Evolutionary conservation across 2,888 invertebrate species (phyloP).

Genomic region (Caenorhabditis drosophilae): DNA sequence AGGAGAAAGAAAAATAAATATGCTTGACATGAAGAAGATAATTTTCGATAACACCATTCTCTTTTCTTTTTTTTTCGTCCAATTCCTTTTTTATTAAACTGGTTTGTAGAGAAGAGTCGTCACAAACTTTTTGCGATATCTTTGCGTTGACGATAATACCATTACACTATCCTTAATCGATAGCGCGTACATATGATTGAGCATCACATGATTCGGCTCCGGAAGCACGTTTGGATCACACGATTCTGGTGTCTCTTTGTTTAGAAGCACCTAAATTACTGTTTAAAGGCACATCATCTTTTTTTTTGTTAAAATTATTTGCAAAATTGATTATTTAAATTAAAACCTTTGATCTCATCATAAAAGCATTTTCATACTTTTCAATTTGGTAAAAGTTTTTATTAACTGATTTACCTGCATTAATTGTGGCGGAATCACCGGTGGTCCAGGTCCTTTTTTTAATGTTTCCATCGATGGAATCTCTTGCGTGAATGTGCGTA

Average conservation of each 20-base stretch:
- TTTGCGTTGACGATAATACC: conserved; percentile 96
- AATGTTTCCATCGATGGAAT: conserved; percentile 89
- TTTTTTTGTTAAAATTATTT: background rate
- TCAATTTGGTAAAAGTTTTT: no score
- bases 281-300: background rate
- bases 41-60: background rate
- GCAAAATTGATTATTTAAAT: no score
- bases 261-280: conserved; percentile 81
- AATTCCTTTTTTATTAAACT: conserved; percentile 74
- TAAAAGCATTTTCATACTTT: no score
- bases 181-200: conserved; percentile 96
- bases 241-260: conserved; percentile 96
- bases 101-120: conserved; percentile 97
- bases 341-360: no score
- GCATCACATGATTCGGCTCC: conserved; percentile 99
- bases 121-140: conserved; percentile 98
- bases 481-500: conserved; percentile 73
- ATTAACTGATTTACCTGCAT: conserved; percentile 80
- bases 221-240: conserved; percentile 97
- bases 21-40: no score
- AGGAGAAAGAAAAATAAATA: no score
- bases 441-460: conserved; percentile 91
- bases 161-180: conserved; percentile 99
- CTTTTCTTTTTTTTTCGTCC: background rate
- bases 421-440: conserved; percentile 94